Evolutionary conservation across 2,113 vertebrate species (phyloP).

Genomic region (Bostrychus sinensis): DNA sequence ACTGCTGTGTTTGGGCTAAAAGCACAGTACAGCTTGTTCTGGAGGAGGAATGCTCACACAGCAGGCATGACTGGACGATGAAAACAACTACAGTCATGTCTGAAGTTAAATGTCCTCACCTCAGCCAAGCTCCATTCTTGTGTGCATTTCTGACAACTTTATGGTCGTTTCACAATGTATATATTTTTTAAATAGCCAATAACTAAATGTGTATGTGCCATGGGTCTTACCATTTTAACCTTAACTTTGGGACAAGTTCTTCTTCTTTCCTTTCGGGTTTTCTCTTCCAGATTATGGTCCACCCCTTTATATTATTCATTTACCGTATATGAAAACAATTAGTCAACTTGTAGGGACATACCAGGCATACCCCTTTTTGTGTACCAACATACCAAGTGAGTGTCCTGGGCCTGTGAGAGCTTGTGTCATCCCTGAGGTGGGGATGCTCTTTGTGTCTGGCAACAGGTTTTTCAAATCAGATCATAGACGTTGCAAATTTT

Average conservation of each 20-base stretch:
- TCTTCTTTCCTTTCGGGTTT: not conserved
- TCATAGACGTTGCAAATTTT: not conserved
- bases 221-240: too few relatives aligned
- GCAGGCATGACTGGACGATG: conserved; percentile 18
- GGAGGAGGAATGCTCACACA: not conserved
- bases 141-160: not conserved
- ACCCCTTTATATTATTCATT: conserved; percentile 37
- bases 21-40: conserved; percentile 24
- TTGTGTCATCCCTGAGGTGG: conserved; percentile 40
- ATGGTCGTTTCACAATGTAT: too few relatives aligned
- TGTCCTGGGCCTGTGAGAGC: conserved; percentile 61
- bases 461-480: not conserved
- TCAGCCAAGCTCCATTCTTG: not conserved
- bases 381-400: conserved; percentile 19
- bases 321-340: conserved; percentile 58
- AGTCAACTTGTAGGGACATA: conserved; percentile 61
- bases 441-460: not conserved
- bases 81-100: conserved; percentile 15
- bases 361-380: conserved; percentile 45
- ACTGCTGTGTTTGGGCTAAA: conserved; percentile 29
- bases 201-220: too few relatives aligned
- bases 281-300: not conserved
- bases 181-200: too few relatives aligned
- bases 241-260: too few relatives aligned
- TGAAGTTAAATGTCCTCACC: not conserved